phyloP scores from a whole-genome alignment of 2,113 vertebrate genomes.

The Mirza zaza region DNA sequence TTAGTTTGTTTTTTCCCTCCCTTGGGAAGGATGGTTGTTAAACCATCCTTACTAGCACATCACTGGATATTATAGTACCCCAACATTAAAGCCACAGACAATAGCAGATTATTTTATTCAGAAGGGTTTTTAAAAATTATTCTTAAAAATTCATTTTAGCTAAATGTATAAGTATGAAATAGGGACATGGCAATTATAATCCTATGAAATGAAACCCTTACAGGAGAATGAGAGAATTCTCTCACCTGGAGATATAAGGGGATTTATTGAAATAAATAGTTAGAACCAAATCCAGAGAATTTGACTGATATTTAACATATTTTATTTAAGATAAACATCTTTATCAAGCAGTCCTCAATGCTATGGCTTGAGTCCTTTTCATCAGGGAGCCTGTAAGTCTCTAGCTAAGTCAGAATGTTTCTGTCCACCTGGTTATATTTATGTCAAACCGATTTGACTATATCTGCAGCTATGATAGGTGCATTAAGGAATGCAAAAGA shows the following conservation, averaged over 20 bases:
- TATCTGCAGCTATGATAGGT: background rate
- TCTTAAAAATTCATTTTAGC: background rate
- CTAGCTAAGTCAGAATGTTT: slow-evolving; percentile 48
- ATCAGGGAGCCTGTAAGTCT: slow-evolving; percentile 57
- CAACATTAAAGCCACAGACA: background rate
- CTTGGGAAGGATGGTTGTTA: background rate
- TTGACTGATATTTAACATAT: background rate
- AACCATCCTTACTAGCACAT: background rate
- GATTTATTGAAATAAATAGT: background rate
- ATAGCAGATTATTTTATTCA: background rate
- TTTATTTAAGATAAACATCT: slow-evolving; percentile 66
- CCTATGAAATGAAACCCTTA: background rate
- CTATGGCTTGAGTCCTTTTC: slow-evolving; percentile 53
- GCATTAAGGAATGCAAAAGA: background rate
- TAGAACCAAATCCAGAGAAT: background rate
- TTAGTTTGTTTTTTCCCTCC: background rate
- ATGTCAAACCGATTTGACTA: slow-evolving; percentile 18
- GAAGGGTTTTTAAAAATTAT: background rate
- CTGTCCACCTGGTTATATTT: slow-evolving; percentile 57
- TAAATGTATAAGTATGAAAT: background rate
- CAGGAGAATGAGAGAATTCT: background rate
- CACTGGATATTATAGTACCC: background rate
- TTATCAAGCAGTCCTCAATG: slow-evolving; percentile 37
- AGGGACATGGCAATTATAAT: background rate
- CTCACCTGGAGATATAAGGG: background rate